A percentile compares a stretch with the other conserved stretches of the same genome.
Conservation (phyloP, 2,888 invertebrate species). For the Harmothoe impar region DNA sequence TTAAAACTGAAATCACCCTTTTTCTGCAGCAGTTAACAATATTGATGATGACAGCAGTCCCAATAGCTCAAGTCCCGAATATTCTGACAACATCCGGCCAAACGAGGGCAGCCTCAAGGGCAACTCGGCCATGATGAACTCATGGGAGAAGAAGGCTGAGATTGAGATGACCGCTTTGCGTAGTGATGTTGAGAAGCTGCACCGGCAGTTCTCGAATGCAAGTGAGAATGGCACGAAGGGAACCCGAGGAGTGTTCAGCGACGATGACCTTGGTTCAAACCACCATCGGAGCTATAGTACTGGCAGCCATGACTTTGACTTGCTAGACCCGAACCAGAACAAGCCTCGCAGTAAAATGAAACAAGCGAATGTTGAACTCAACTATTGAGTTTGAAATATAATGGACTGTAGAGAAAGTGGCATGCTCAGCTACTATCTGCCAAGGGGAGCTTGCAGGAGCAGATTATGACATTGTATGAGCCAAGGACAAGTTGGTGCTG, state of each 20-base stretch:
- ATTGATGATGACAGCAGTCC: slow-evolving; percentile 58
- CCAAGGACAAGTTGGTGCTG: too few relatives aligned
- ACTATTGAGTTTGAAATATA: neutral
- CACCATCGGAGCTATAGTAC: slow-evolving; percentile 60
- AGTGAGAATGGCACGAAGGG: slow-evolving; percentile 10
- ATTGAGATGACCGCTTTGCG: slow-evolving; percentile 49
- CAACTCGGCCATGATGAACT: slow-evolving; percentile 4
- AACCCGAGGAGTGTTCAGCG: neutral
- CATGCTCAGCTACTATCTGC: neutral
- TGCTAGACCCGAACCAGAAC: slow-evolving; percentile 42
- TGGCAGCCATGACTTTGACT: slow-evolving; percentile 60
- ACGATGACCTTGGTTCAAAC: neutral
- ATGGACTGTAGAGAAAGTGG: too few relatives aligned
- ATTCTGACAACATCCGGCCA: slow-evolving; percentile 56
- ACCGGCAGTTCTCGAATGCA: slow-evolving; percentile 44
- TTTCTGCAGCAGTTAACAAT: slow-evolving; percentile 14
- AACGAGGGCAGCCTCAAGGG: neutral
- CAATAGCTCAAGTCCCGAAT: slow-evolving; percentile 63
- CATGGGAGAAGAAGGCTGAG: slow-evolving; percentile 31
- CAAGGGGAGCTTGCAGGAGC: neutral
- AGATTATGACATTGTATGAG: neutral
- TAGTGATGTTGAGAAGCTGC: slow-evolving; percentile 18
- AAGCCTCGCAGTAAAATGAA: slow-evolving; percentile 22
- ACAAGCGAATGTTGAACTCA: neutral
- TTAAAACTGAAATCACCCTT: neutral